phyloP scores from a whole-genome alignment of 2,888 invertebrate genomes.

The Heterodera filipjevi region DNA sequence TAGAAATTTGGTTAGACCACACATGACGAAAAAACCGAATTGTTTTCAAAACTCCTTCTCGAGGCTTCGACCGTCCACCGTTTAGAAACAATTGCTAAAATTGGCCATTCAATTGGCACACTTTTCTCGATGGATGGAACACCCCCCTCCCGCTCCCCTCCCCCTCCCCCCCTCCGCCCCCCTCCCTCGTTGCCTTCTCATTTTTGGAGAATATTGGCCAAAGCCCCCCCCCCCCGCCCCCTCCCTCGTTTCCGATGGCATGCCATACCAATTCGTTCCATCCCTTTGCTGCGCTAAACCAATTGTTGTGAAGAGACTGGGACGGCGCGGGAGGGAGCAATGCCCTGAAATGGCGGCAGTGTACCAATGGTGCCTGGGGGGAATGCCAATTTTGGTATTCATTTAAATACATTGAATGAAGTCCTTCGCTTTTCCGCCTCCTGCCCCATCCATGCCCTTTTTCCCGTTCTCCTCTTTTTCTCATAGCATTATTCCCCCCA shows the following conservation, averaged over 20 bases:
- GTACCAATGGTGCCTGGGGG: neutral
- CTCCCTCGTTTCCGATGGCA: neutral
- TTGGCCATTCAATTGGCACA: neutral
- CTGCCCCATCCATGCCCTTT: neutral
- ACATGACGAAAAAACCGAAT: too few species aligned
- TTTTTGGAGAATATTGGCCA: neutral
- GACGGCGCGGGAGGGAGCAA: neutral
- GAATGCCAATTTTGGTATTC: neutral
- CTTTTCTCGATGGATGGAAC: neutral
- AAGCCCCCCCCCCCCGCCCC: neutral
- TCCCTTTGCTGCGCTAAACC: neutral
- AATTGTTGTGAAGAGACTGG: neutral
- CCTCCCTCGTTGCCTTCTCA: neutral
- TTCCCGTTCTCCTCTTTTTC: neutral
- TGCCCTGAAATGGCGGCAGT: neutral
- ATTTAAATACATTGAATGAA: slow-evolving; percentile 9
- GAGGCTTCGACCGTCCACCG: too few species aligned
- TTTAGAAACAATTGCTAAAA: neutral
- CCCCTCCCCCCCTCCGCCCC: neutral
- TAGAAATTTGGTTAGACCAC: too few species aligned
- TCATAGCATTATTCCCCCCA: too few species aligned
- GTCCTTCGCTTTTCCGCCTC: neutral
- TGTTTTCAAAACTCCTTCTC: too few species aligned
- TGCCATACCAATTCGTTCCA: neutral
- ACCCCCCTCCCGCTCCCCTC: neutral